Evolutionary conservation across 1,140 invertebrate species (phyloP), one percentile per base, ranked within the genome.

Genomic region (Amyelois transitella): DNA sequence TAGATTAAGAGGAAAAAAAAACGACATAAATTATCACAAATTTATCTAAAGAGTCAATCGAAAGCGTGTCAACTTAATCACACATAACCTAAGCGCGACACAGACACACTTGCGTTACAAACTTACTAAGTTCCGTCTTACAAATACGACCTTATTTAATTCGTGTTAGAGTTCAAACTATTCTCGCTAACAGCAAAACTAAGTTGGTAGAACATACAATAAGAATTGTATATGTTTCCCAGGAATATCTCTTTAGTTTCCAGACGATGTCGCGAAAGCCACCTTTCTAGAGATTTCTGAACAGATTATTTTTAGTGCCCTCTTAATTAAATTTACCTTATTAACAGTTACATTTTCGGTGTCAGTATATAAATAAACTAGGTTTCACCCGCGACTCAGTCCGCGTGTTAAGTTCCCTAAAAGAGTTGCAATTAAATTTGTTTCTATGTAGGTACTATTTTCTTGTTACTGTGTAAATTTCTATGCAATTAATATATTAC

Each of bases 211-310:
- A 8, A 28, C 14, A 24, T 43, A 68, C 69, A 72, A 72, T 69
- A 60, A 57, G 58, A 55, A 72, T 72, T 72, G 63, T 69, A 8
- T 66, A 48, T 6, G 18, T 45, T 72, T 72, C 69, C 53, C 69
- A 72, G 47, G 66, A 45, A 58, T 63, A 69, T 72, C 66, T 72
- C 69, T 51, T 55, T 19, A 43, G 59, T 55, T 63, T 61, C 55
- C 55, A 66, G 53, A 66, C 51, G n/a, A n/a, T n/a, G n/a, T 32
- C 57, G 58, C 58, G 66, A 72, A 72, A 72, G 69, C 64, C 51
- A 43, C 43, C 32, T 62, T 69, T 66, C 56, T 66, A 32, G 48
- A 59, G 61, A 65, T 65, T 56, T 60, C 49, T 24, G 57, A 53
- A 38, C 32, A 38, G 32, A 38, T 38, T 38, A 14, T 14, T 38